A percentile compares a stretch with the other conserved stretches of the same genome.
These are phyloP conservation scores for Scaptomyza pallida DNA, from an alignment of 1,140 invertebrate species.

Conservation along the genomic window DNA sequence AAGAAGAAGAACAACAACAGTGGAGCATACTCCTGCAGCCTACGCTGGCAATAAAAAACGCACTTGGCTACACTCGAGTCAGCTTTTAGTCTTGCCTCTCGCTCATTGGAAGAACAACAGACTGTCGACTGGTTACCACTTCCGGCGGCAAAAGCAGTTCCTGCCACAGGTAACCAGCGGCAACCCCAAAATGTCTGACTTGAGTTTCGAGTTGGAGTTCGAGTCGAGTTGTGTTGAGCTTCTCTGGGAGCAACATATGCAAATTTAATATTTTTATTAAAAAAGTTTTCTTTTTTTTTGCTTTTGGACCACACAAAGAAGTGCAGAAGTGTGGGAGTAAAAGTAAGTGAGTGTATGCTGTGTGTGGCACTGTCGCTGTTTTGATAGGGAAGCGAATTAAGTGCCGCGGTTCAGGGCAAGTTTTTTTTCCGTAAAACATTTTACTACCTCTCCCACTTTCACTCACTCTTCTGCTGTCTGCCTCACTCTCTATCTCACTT, in stretches of 20 bases:
- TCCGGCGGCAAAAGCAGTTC: conserved; percentile 55
- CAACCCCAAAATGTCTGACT: conserved; percentile 54
- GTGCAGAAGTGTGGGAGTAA: neutral
- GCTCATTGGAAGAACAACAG: conserved; percentile 6
- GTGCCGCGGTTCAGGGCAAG: conserved; percentile 44
- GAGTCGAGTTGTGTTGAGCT: conserved; percentile 6
- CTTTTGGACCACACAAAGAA: conserved; percentile 44
- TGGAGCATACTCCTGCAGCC: conserved; percentile 15
- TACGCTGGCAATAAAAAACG: conserved; percentile 53
- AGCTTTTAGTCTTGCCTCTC: conserved; percentile 3
- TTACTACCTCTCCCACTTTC: neutral
- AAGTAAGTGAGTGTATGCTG: neutral
- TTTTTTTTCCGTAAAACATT: conserved; percentile 27
- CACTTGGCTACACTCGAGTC: conserved; percentile 37
- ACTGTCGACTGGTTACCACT: conserved; percentile 46
- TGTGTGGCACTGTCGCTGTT: conserved; percentile 34
- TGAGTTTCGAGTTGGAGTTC: neutral
- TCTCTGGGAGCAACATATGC: conserved; percentile 63
- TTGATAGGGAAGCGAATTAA: conserved; percentile 61
- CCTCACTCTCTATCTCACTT: neutral
- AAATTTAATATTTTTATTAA: conserved; percentile 74
- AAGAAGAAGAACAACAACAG: neutral
- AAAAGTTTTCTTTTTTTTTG: conserved; percentile 46
- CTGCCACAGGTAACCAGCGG: conserved; percentile 56
- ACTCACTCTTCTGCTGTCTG: neutral